Evolutionary conservation across 2,797 vertebrate genomes (phyloP).

Genomic region (Leontopithecus rosalia): DNA sequence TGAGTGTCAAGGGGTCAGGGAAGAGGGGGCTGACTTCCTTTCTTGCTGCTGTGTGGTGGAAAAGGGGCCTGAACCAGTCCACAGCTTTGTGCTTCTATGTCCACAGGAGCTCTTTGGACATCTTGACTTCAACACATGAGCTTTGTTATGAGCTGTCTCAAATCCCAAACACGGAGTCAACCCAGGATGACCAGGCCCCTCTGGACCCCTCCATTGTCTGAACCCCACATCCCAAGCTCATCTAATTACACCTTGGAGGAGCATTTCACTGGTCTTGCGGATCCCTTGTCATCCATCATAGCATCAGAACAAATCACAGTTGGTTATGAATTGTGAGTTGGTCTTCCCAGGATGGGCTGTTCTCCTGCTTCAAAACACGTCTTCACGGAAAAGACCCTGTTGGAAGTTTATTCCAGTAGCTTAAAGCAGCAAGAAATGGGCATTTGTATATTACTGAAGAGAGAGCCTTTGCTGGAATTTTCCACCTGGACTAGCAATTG

Average conservation of each 20-base stretch:
- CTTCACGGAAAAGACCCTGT: background rate
- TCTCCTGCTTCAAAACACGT: background rate
- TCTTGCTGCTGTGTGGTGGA: background rate
- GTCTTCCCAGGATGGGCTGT: background rate
- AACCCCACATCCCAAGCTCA: background rate
- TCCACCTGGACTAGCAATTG: background rate
- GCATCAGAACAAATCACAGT: background rate
- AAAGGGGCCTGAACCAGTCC: background rate
- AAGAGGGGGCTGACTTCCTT: background rate
- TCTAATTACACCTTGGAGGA: background rate
- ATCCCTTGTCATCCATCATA: background rate
- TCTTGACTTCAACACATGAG: background rate
- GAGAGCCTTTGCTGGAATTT: background rate
- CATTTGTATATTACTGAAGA: background rate
- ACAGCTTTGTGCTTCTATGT: background rate
- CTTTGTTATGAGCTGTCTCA: background rate
- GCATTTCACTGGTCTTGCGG: accelerated
- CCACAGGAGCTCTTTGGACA: background rate
- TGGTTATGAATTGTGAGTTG: too few relatives aligned
- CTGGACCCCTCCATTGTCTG: background rate
- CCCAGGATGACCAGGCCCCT: background rate
- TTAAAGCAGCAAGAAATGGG: background rate
- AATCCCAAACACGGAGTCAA: background rate
- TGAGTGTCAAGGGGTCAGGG: background rate
- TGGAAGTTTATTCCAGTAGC: background rate